phyloP scores from a whole-genome alignment of 2,888 invertebrate species.

The Volucella zonaria region DNA sequence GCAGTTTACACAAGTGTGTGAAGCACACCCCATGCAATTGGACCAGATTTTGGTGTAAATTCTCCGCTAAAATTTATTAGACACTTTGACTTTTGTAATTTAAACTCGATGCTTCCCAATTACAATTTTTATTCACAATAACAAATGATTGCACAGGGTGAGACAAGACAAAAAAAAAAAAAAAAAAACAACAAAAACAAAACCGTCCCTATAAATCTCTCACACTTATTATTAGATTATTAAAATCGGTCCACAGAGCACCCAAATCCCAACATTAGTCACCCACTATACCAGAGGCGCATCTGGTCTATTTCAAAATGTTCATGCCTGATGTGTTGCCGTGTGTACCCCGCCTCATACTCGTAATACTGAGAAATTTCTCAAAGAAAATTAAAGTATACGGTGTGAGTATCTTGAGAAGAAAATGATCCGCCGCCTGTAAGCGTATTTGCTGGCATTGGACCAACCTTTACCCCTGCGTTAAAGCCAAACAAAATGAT shows the following conservation, averaged over 20 bases:
- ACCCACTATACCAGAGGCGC: slow-evolving; percentile 32
- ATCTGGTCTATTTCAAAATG: slow-evolving; percentile 64
- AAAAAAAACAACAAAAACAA: slow-evolving; percentile 17
- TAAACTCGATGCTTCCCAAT: neutral
- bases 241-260: slow-evolving; percentile 6
- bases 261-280: slow-evolving; percentile 39
- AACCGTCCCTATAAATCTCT: slow-evolving; percentile 49
- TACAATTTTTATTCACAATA: neutral
- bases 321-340: too few relatives aligned
- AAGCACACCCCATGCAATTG: too few relatives aligned
- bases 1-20: too few relatives aligned
- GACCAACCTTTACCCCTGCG: slow-evolving; percentile 29
- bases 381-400: neutral
- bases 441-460: slow-evolving; percentile 47
- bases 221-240: slow-evolving; percentile 55
- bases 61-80: too few relatives aligned
- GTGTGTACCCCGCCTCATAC: neutral
- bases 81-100: too few relatives aligned
- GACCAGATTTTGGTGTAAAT: too few relatives aligned
- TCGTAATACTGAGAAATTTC: neutral
- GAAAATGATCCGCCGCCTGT: neutral
- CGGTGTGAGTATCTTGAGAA: neutral
- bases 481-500: slow-evolving; percentile 18
- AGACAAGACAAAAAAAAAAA: neutral
- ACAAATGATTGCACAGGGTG: slow-evolving; percentile 26